These are phyloP conservation scores for Heterodera filipjevi DNA, from an alignment of 2,888 invertebrate genomes.

Conservation along the genomic window DNA sequence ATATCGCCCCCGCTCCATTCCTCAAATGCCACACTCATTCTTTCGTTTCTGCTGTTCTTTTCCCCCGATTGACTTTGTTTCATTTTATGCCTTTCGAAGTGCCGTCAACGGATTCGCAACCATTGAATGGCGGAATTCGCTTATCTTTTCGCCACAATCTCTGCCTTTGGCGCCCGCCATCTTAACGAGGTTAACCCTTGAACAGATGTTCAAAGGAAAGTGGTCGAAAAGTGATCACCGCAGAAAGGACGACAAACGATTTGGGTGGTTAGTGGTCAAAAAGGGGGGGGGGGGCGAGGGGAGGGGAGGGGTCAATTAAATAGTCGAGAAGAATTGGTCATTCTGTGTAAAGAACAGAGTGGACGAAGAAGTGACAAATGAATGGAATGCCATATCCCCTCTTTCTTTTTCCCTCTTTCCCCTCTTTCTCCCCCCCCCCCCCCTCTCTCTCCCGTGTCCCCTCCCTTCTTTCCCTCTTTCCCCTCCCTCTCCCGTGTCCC, in stretches of 20 bases:
- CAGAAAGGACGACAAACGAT: not conserved
- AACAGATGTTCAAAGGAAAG: not conserved
- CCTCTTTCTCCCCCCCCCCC: not conserved
- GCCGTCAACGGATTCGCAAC: not conserved
- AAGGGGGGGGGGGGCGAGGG: too few relatives aligned
- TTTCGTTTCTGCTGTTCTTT: not conserved
- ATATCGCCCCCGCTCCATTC: not conserved
- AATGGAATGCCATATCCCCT: too few relatives aligned
- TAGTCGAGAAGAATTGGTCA: not conserved
- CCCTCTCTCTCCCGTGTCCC: not conserved
- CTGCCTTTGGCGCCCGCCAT: slow-evolving; percentile 1
- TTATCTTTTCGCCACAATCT: not conserved
- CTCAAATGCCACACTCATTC: not conserved
- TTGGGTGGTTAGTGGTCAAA: too few relatives aligned
- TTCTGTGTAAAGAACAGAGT: not conserved
- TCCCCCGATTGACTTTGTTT: not conserved
- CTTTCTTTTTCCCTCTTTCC: too few relatives aligned
- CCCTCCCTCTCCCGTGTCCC: too few relatives aligned
- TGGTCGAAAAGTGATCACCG: not conserved
- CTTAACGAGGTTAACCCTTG: not conserved
- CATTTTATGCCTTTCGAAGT: not conserved
- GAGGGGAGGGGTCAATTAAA: not conserved
- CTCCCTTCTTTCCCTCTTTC: too few relatives aligned
- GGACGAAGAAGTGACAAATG: not conserved
- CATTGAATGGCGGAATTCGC: slow-evolving; percentile 2